phyloP scores from a whole-genome alignment of 1,140 invertebrate species.

The Aphelenchoides besseyi region DNA sequence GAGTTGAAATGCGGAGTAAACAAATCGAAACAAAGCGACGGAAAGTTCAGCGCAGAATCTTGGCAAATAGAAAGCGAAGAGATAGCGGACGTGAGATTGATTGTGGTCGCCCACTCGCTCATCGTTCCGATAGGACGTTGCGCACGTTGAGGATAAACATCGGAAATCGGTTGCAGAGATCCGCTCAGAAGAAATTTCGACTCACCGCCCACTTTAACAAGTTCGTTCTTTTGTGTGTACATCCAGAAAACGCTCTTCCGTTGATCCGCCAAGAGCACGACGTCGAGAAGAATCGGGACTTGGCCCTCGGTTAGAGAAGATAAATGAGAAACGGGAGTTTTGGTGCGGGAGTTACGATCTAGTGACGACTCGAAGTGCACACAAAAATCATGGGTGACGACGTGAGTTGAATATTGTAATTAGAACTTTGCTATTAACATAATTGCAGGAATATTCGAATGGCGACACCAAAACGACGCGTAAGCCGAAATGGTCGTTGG shows the following conservation, averaged over 20 bases:
- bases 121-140: background rate
- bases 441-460: conserved; percentile 34
- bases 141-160: background rate
- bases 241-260: background rate
- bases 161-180: background rate
- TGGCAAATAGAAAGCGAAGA: background rate
- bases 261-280: conserved; percentile 5
- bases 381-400: conserved; percentile 23
- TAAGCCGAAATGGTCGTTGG: conserved; percentile 78
- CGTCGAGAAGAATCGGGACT: background rate
- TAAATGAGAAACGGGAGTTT: conserved; percentile 3
- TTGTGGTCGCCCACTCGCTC: background rate
- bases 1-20: background rate
- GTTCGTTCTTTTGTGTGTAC: background rate
- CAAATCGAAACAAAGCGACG: background rate
- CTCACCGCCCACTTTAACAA: background rate
- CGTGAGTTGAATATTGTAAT: conserved; percentile 22
- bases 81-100: background rate
- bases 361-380: background rate
- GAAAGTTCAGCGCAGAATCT: background rate
- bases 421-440: conserved; percentile 5
- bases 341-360: background rate
- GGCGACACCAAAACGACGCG: conserved; percentile 28
- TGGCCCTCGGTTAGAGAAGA: too few relatives aligned
- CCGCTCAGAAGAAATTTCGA: background rate